Evolutionary conservation across 1,140 invertebrate genomes (phyloP).

Genomic region (Calephelis virginiensis): DNA sequence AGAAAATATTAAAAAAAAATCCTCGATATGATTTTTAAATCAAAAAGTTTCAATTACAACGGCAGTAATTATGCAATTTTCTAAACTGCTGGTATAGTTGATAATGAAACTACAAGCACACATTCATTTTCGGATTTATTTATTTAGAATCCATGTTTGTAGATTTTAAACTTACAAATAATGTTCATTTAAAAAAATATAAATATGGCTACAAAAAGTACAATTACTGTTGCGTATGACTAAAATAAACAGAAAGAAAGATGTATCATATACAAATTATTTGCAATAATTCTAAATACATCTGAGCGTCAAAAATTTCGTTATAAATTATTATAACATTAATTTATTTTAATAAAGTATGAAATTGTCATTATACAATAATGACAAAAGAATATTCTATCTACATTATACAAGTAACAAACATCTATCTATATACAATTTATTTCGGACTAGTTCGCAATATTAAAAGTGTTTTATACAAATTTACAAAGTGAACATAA

Average conservation of each 20-base stretch:
- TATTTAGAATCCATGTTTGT: slow-evolving; percentile 74
- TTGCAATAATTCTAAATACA: slow-evolving; percentile 44
- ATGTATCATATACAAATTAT: slow-evolving; percentile 51
- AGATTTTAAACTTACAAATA: slow-evolving; percentile 74
- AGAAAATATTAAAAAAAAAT: too few relatives aligned
- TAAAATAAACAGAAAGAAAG: slow-evolving; percentile 55
- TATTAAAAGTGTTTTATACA: slow-evolving; percentile 66
- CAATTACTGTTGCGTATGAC: slow-evolving; percentile 53
- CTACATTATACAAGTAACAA: slow-evolving; percentile 78
- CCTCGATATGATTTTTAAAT: too few relatives aligned
- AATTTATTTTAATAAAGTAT: slow-evolving; percentile 56
- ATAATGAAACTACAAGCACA: slow-evolving; percentile 37
- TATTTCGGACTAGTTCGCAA: slow-evolving; percentile 74
- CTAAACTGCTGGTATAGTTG: not conserved
- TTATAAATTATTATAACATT: slow-evolving; percentile 70
- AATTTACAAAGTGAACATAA: slow-evolving; percentile 60
- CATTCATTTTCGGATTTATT: slow-evolving; percentile 65
- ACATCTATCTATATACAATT: slow-evolving; percentile 76
- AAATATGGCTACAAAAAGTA: slow-evolving; percentile 73
- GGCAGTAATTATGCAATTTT: too few relatives aligned
- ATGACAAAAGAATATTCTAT: slow-evolving; percentile 74
- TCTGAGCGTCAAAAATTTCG: slow-evolving; percentile 56
- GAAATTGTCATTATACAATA: slow-evolving; percentile 70
- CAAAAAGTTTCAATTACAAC: not conserved
- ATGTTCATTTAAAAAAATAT: slow-evolving; percentile 72